Evolutionary conservation across 2,888 invertebrate species (phyloP), one percentile per base, ranked within the genome.

Genomic region (Teleiodes luculella): DNA sequence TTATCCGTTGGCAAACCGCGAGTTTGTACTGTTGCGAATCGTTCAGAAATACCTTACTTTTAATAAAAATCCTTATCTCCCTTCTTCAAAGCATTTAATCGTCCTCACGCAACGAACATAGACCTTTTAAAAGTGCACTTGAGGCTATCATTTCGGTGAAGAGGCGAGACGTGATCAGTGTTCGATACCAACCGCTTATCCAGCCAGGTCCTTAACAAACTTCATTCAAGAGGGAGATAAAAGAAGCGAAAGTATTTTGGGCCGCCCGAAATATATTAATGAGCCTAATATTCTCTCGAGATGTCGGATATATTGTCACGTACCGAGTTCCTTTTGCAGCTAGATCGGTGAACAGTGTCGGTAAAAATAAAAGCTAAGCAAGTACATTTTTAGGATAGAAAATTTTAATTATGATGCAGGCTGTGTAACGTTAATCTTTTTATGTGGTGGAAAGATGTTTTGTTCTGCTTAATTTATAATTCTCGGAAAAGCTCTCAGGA

Each of bases 81-180:
- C 24, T 24, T 6, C 24, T 6, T 24, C 6, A 24, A 24, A 24
- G 24, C 24, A 24, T n/a, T n/a, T 24, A 24, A 24, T 24, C 24
- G 6, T 24, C 24, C 24, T 24, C 24, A 24, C 24, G 24, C 33
- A 11, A 8, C n/a, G 11, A 33, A 33, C 33, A 11, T n/a, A 33
- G 33, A 33, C 33, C 20, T 16, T 13, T 10, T 13, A 49, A 35
- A 18, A 18, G 36, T 18, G 33, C 14, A 14, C 24, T 48, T 49
- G 24, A 35, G 11, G 13, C 33, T 28, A 43, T 31, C 20, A 56
- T 39, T 76, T 72, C 64, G 61, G 57, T 70, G 61, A 71, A 78
- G 78, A 65, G 66, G 46, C 62, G 48, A 60, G 69, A 80, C 83
- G 83, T 83, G 83, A 78, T 72, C 71, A 52, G 74, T 64, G 56